Evolutionary conservation across 2,113 vertebrate genomes (phyloP), one percentile per base, ranked within the genome.

Genomic region (Corythaeola cristata): DNA sequence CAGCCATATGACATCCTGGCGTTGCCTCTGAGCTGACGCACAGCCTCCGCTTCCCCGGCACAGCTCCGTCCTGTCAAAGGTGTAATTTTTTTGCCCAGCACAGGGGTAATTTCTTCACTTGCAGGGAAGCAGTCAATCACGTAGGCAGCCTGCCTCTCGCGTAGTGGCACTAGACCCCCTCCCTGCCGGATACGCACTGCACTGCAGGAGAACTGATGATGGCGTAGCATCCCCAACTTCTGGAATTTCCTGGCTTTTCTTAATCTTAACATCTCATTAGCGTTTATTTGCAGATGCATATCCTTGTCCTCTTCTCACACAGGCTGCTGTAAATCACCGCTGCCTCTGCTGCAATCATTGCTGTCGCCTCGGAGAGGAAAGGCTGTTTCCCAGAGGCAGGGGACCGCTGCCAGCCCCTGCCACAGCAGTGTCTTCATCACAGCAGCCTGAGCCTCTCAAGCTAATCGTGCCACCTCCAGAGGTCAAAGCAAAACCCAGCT

Each of bases 181-280:
- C 77, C 30, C 17, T 88, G 74, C 58, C 6, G 11, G 72, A 89
- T 58, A n/a, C 3, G 4, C n/a, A 66, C 58, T 56, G 44, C 0
- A 0, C 12, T 77, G 76, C 90, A 68, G 80, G 27, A 86, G 68
- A 78, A 68, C 64, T 52, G 53, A 58, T 49, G 76, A 56, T 85
- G 83, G 39, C 0, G 2, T n/a, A 89, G 95, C 79, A 90, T 80
- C 41, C 53, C n/a, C 77, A 87, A 1, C 80, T 92, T 89, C 89
- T 97, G 96, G 96, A 90, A 97, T 97, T 97, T 96, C 92, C 95
- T 97, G 96, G 84, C 73, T 93, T 94, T 86, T 60, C 96, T 79
- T 90, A 95, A 89, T 90, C 93, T 94, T 85, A 93, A 90, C 73
- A 87, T 95, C 90, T 93, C 88, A 90, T 94, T 95, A 84, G 53